Base-by-base conservation (phyloP, 1,140 invertebrate genomes). In the Drosophila sulfurigaster region DNA sequence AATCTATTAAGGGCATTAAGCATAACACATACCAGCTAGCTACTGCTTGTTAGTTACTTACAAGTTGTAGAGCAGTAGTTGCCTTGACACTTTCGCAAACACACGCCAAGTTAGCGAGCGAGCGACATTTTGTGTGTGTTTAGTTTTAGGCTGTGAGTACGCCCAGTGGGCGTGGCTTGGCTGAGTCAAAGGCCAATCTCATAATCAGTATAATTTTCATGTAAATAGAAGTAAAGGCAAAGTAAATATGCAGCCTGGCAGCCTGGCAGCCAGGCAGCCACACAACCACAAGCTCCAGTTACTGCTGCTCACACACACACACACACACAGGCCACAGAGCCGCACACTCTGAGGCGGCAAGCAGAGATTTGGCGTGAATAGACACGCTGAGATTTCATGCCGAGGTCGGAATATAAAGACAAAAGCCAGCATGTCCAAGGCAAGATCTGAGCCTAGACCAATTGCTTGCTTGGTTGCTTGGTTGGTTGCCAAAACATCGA, bases 121-220 rank as follows among this genome's bases (percentile, higher is more conserved):
- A 32, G 77, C 54, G 48, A 65, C 43, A 56, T 70, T 69, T 64
- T 32, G 32, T 32, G 32, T 25, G 32, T 57, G 4, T 45, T 51
- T 28, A 68, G 43, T n/a, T 63, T 30, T 30, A 62, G 75, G 58
- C 62, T 45, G 63, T 25, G 20, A 25, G 20, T 46, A 45, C 57
- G 46, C 51, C 32, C 41, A 38, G 28, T 62, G 43, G 79, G 76
- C 79, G 79, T 66, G 49, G 13, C 62, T 3, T 10, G 35, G 6
- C 7, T 16, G 48, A 16, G 28, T 69, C 69, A 73, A 63, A 67
- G 77, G 64, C 64, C 81, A 89, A 79, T 85, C 85, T 85, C 69
- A 81, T 89, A 89, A 89, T 89, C 85, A 89, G 85, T 78, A 88
- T 89, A 83, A 88, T 88, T 88, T 75, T 85, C 75, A 71, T 81